These are phyloP conservation scores for Standfussiana lucernea DNA, from an alignment of 2,888 invertebrate genomes.

Conservation along the genomic window DNA sequence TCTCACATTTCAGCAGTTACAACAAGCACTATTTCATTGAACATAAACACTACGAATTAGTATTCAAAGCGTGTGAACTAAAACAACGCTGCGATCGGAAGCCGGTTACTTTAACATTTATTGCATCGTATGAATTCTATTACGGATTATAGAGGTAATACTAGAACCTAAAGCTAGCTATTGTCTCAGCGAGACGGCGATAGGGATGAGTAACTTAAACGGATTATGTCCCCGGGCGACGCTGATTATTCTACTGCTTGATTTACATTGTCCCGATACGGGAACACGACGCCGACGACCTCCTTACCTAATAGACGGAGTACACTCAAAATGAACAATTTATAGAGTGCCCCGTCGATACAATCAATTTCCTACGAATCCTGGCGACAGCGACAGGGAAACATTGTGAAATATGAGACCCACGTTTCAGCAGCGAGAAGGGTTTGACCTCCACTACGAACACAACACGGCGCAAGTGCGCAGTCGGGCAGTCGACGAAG, in stretches of 20 bases:
- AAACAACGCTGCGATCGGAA: constrained; percentile 79
- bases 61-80: constrained; percentile 79
- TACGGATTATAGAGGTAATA: constrained; percentile 69
- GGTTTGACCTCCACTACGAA: constrained; percentile 67
- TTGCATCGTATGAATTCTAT: constrained; percentile 78
- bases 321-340: constrained; percentile 84
- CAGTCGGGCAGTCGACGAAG: constrained; percentile 72
- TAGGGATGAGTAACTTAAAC: constrained; percentile 86
- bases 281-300: constrained; percentile 77
- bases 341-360: constrained; percentile 83
- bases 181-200: constrained; percentile 86
- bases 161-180: constrained; percentile 79
- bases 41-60: constrained; percentile 67
- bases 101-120: constrained; percentile 79
- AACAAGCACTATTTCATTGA: constrained; percentile 58
- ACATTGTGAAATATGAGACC: constrained; percentile 85
- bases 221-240: constrained; percentile 85
- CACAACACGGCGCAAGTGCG: constrained; percentile 65
- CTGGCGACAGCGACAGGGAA: constrained; percentile 68
- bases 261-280: constrained; percentile 89
- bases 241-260: constrained; percentile 88
- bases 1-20: constrained; percentile 62
- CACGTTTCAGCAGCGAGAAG: constrained; percentile 82
- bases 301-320: constrained; percentile 82
- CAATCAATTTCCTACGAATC: constrained; percentile 81